phyloP scores from a whole-genome alignment of 2,888 invertebrate species.

The Drosophila melanosoma region DNA sequence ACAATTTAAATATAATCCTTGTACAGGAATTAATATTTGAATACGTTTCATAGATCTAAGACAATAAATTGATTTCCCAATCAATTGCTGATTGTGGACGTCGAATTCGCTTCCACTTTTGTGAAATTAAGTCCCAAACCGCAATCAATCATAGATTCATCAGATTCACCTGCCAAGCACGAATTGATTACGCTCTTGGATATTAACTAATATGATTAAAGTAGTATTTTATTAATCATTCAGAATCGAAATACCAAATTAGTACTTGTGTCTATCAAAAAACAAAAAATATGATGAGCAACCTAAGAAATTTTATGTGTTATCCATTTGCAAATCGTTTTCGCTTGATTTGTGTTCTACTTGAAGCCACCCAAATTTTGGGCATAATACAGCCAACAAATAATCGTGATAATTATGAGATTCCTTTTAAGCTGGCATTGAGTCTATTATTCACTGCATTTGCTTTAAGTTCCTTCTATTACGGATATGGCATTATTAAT shows the following conservation, averaged over 20 bases:
- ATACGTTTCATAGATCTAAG: neutral
- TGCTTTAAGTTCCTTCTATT: slow-evolving; percentile 34
- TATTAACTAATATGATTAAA: slow-evolving; percentile 14
- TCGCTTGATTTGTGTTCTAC: slow-evolving; percentile 22
- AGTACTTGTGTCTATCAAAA: neutral
- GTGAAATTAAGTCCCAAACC: neutral
- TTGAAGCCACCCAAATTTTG: slow-evolving; percentile 35
- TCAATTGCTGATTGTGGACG: neutral
- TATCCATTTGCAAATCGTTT: slow-evolving; percentile 3
- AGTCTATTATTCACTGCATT: slow-evolving; percentile 42
- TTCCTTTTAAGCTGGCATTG: slow-evolving; percentile 11
- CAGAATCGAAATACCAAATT: slow-evolving; percentile 13
- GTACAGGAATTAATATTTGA: neutral
- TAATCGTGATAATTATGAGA: neutral
- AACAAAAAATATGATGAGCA: neutral
- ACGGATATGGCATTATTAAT: slow-evolving; percentile 60
- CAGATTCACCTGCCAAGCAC: neutral
- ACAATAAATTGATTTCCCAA: neutral
- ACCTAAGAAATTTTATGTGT: neutral
- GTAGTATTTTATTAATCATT: slow-evolving; percentile 21
- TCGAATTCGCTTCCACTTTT: neutral
- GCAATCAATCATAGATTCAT: slow-evolving; percentile 35
- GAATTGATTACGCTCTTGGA: neutral
- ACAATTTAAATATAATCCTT: neutral
- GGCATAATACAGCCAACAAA: slow-evolving; percentile 29